These are phyloP conservation scores for Propithecus deckenii DNA, from an alignment of 2,797 vertebrate species.

Conservation along the genomic window DNA sequence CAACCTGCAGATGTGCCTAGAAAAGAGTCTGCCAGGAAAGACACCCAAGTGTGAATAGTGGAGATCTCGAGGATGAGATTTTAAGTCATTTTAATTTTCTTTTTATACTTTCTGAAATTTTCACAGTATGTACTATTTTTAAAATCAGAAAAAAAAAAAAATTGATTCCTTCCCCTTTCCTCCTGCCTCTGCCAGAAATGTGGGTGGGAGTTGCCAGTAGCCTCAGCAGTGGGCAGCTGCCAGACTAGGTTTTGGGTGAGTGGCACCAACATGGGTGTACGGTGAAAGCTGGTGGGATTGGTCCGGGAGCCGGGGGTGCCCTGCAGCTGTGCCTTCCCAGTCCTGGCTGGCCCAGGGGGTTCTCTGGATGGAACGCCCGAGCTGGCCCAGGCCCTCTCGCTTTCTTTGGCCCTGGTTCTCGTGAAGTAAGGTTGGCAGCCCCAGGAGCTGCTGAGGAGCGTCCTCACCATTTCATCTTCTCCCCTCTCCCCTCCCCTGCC, in stretches of 20 bases:
- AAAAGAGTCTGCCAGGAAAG: neutral
- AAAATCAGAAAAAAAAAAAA: neutral
- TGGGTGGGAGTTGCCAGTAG: neutral
- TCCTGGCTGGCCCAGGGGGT: neutral
- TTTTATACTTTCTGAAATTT: conserved; percentile 6
- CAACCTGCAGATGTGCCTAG: neutral
- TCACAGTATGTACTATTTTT: neutral
- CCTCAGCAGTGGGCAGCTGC: neutral
- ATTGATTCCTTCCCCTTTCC: neutral
- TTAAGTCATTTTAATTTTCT: neutral
- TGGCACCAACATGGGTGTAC: accelerated
- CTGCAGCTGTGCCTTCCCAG: neutral
- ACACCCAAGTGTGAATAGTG: neutral
- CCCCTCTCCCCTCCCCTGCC: neutral
- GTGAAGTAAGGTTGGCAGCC: neutral
- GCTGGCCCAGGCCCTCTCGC: no score
- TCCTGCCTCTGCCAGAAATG: neutral
- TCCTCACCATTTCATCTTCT: neutral
- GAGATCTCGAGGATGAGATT: neutral
- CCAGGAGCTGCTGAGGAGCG: neutral
- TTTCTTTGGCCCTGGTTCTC: neutral
- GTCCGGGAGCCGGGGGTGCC: accelerated
- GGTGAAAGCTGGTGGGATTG: neutral
- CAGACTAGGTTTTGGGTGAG: neutral
- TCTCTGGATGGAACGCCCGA: neutral